phyloP scores from a whole-genome alignment of 1,140 invertebrate species.

The Parasteatoda tepidariorum region DNA sequence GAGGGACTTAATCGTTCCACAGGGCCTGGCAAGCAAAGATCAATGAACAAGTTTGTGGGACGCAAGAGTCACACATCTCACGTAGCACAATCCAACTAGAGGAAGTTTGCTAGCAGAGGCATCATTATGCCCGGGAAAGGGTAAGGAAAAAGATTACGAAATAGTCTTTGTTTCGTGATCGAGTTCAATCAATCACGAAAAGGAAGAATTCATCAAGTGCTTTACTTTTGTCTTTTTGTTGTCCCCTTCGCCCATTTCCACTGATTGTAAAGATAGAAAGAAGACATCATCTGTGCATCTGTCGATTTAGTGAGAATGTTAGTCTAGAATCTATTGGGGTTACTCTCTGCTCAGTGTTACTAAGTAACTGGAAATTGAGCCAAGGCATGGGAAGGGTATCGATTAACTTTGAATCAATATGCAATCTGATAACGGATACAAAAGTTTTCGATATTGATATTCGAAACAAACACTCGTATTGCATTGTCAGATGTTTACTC shows the following conservation, averaged over 20 bases:
- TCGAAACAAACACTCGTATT: neutral
- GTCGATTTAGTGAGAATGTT: conserved; percentile 41
- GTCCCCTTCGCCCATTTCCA: neutral
- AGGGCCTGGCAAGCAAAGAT: conserved; percentile 16
- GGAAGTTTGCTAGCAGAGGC: conserved; percentile 2
- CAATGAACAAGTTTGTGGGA: conserved; percentile 40
- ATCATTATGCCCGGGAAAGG: conserved; percentile 34
- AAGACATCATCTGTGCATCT: conserved; percentile 49
- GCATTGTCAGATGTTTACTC: no score
- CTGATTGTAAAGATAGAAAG: conserved; percentile 18
- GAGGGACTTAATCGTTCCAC: conserved; percentile 32
- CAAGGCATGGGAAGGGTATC: conserved; percentile 7
- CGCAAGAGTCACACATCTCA: conserved; percentile 43
- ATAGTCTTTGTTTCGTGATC: conserved; percentile 47
- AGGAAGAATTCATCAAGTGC: conserved; percentile 49
- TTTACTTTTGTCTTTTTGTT: conserved; percentile 26
- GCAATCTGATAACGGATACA: conserved; percentile 38
- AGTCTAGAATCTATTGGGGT: conserved; percentile 38
- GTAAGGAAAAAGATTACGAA: conserved; percentile 46
- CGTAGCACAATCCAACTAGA: conserved; percentile 35
- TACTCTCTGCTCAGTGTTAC: conserved; percentile 36
- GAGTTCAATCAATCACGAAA: conserved; percentile 34
- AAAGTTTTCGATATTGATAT: conserved; percentile 29
- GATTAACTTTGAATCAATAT: conserved; percentile 35
- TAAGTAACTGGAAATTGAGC: conserved; percentile 22